Conservation (phyloP, 2,888 invertebrate genomes). For the Megamerina dolium region DNA sequence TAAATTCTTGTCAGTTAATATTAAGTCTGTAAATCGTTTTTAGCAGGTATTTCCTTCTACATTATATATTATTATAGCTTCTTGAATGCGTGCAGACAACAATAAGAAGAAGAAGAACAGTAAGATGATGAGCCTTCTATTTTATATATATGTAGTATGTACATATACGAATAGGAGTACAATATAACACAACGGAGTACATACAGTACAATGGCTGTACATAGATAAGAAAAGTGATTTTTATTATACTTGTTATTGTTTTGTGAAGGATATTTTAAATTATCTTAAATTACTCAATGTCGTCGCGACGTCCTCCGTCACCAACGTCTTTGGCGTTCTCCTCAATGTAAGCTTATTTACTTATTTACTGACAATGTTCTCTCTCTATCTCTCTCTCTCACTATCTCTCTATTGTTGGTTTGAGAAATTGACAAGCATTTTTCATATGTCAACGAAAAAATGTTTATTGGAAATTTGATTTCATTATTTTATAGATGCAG, state of each 20-base stretch:
- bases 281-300: constrained; percentile 22
- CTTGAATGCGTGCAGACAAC: no score
- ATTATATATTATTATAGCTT: no score
- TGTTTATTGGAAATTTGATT: constrained; percentile 1
- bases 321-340: no score
- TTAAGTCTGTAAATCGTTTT: constrained; percentile 13
- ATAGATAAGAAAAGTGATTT: constrained; percentile 8
- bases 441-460: constrained; percentile 11
- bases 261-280: constrained; percentile 16
- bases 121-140: no score
- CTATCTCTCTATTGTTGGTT: no score
- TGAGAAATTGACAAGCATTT: constrained; percentile 17
- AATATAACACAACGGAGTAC: no score
- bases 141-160: no score
- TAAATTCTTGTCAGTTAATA: constrained; percentile 23
- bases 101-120: no score
- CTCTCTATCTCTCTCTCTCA: no score
- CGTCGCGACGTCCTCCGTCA: constrained; percentile 10
- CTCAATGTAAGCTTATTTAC: no score
- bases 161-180: no score
- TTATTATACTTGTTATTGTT: constrained; percentile 11
- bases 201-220: no score
- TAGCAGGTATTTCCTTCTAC: constrained; percentile 8
- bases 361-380: constrained; percentile 11
- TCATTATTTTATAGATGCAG: constrained; percentile 9